Percentiles rank a stretch among this genome's conserved stretches.
These are phyloP conservation scores for Meloidogyne hapla DNA, from an alignment of 1,140 invertebrate species.

Conservation along the genomic window DNA sequence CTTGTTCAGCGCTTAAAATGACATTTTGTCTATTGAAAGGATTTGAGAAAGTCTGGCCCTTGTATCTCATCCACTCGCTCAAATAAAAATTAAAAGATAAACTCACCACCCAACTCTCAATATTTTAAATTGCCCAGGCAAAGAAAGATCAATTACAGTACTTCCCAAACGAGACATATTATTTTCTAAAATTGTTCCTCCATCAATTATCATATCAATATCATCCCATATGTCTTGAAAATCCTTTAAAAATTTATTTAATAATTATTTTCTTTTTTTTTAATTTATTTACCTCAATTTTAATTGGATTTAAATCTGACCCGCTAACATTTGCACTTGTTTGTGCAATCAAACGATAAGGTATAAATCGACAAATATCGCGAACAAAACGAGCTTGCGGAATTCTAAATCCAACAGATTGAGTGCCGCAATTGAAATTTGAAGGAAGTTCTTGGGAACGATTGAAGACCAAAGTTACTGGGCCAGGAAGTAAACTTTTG, in stretches of 20 bases:
- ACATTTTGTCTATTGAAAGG: not conserved
- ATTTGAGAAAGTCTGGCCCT: too few relatives aligned
- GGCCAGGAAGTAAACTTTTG: slow-evolving; percentile 38
- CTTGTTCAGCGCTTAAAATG: slow-evolving; percentile 17
- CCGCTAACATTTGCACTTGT: slow-evolving; percentile 51
- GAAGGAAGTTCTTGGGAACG: slow-evolving; percentile 27
- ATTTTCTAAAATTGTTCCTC: slow-evolving; percentile 30
- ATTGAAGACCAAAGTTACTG: slow-evolving; percentile 43
- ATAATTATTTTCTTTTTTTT: not conserved
- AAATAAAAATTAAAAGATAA: not conserved
- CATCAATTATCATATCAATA: slow-evolving; percentile 37
- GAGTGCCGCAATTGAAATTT: slow-evolving; percentile 31
- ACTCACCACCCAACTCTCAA: slow-evolving; percentile 32
- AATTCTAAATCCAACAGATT: slow-evolving; percentile 41
- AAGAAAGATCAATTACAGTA: slow-evolving; percentile 34
- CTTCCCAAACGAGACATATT: slow-evolving; percentile 33
- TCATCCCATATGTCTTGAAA: slow-evolving; percentile 39
- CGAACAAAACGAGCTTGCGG: slow-evolving; percentile 40
- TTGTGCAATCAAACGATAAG: slow-evolving; percentile 39
- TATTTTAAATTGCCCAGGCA: slow-evolving; percentile 29
- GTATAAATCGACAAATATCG: slow-evolving; percentile 32
- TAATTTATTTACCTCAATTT: slow-evolving; percentile 30
- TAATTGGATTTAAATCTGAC: slow-evolving; percentile 28
- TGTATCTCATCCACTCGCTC: too few relatives aligned
- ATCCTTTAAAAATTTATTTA: slow-evolving; percentile 23